These are phyloP conservation scores for Ophion slaviceki DNA, from an alignment of 2,888 invertebrate genomes.

Conservation along the genomic window DNA sequence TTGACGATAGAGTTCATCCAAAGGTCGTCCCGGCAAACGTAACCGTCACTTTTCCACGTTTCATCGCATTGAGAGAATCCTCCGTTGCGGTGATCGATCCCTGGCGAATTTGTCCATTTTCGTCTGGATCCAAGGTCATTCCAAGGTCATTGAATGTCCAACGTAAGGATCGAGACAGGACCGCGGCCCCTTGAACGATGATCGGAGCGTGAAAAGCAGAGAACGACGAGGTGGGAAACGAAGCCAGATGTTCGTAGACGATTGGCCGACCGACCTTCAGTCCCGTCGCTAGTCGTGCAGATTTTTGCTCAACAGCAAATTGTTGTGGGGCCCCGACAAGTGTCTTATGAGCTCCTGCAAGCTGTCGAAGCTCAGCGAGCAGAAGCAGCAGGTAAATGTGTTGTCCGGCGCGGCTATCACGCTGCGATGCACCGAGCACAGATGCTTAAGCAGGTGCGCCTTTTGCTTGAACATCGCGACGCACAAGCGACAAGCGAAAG, in stretches of 20 bases:
- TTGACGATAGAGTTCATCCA: background rate
- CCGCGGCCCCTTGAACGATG: background rate
- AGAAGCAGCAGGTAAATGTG: constrained; percentile 94
- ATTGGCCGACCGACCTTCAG: constrained; percentile 74
- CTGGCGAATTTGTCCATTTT: background rate
- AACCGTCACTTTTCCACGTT: background rate
- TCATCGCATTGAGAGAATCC: constrained; percentile 1
- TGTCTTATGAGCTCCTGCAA: constrained; percentile 94
- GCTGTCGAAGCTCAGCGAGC: constrained; percentile 93
- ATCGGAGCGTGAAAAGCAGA: background rate
- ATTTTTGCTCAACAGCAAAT: constrained; percentile 93
- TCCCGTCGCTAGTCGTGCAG: constrained; percentile 87
- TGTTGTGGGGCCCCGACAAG: constrained; percentile 94
- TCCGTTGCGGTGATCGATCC: background rate
- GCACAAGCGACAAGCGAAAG: constrained; percentile 94
- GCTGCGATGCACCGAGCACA: constrained; percentile 95
- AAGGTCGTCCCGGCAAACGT: constrained; percentile 61
- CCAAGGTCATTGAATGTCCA: no score
- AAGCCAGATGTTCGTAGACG: background rate
- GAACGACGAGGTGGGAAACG: background rate
- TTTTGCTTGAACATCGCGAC: constrained; percentile 97
- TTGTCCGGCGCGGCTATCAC: constrained; percentile 93
- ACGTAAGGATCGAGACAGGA: background rate
- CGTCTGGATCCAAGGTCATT: no score
- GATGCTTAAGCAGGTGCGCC: constrained; percentile 93